Conservation (phyloP, 35 echinoderm and acorn worm genomes). For the Strongylocentrotus purpuratus region DNA sequence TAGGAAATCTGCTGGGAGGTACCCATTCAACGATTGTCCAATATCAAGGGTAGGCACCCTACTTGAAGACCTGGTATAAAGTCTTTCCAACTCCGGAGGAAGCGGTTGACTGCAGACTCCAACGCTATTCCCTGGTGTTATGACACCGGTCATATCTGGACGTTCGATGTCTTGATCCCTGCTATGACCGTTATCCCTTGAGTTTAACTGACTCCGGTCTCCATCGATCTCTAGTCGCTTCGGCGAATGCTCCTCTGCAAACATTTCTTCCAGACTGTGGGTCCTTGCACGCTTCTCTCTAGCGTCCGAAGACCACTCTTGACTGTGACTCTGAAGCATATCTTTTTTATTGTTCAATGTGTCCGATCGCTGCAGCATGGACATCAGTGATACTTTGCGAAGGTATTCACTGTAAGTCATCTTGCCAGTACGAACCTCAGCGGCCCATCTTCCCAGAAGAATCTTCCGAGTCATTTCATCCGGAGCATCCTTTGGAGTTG, state of each 20-base stretch:
- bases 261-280: constrained; percentile 43
- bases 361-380: constrained; percentile 54
- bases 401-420: constrained; percentile 82
- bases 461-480: constrained; percentile 70
- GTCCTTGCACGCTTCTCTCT: constrained; percentile 50
- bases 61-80: constrained; percentile 63
- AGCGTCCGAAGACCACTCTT: neutral
- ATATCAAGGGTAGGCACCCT: constrained; percentile 67
- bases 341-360: neutral
- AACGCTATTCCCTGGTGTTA: neutral
- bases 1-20: constrained; percentile 76
- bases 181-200: neutral
- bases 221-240: constrained; percentile 18
- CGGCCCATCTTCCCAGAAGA: constrained; percentile 55
- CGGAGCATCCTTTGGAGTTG: constrained; percentile 46
- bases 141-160: neutral
- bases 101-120: constrained; percentile 50
- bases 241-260: neutral
- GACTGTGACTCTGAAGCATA: constrained; percentile 39
- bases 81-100: constrained; percentile 63
- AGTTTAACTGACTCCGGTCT: constrained; percentile 9
- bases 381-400: constrained; percentile 70
- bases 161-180: neutral
- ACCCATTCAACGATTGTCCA: constrained; percentile 41
- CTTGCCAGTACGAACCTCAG: constrained; percentile 66